Base-by-base conservation (phyloP, 2,888 invertebrate genomes). In the Stegana nigrithorax region DNA sequence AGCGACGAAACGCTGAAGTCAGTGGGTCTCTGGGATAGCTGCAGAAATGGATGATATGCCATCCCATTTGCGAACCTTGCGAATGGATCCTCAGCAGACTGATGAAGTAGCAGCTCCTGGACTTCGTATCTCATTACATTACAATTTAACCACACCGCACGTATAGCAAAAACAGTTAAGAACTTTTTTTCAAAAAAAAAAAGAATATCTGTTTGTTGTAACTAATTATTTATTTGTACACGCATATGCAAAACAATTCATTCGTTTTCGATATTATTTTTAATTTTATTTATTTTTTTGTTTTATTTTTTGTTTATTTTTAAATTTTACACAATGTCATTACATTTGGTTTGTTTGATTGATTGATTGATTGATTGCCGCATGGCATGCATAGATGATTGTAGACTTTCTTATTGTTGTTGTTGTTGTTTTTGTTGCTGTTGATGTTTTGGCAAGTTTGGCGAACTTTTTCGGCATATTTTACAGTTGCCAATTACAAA, bases 1-100 rank as follows among this genome's bases (percentile, higher is more conserved):
- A 95, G 89, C 86, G 94, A 94, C 83, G 93, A 94, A 85, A 95
- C 94, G 89, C 93, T 93, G 89, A 95, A 95, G 89, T 95, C 95
- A 86, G 95, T 94, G 87, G 94, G 94, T 86, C 95, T 89, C 80
- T 76, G 76, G 85, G 93, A 93, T 87, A 94, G 92, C 88, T 95
- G 93, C 88, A 96, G 89, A 85, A 91, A 91, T 86, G 93, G 93
- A 87, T 93, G 92, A 89, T 93, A 93, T 87, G 91, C 93, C 92
- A 93, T 93, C 85, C 86, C 86, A 85, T 86, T 86, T 84, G 86
- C 85, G 81, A 85, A 85, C 81, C 85, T 84, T 79, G 85, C 84
- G 85, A 85, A 85, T 83, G 85, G 85, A 84, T 85, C 85, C 83
- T 86, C 86, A 83, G 85, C 86, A 83, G 85, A 84, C 84, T 86